phyloP scores from a whole-genome alignment of 2,113 vertebrate species.

The Alligator sinensis region DNA sequence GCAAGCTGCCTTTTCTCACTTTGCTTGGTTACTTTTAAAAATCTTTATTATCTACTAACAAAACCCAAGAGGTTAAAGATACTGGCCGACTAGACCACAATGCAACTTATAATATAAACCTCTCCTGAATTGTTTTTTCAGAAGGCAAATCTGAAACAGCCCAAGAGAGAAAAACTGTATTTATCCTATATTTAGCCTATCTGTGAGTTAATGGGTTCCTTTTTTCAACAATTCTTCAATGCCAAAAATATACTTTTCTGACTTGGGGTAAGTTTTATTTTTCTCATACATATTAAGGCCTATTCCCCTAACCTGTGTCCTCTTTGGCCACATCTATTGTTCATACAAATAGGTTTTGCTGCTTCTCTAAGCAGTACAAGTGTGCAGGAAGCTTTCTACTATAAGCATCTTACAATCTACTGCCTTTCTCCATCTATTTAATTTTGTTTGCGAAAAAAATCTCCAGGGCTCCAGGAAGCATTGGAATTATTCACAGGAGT shows the following conservation, averaged over 20 bases:
- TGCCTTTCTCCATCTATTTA: background rate
- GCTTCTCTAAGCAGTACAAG: background rate
- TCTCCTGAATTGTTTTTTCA: background rate
- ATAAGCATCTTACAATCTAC: background rate
- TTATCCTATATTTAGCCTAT: background rate
- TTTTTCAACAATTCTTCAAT: background rate
- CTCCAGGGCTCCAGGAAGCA: background rate
- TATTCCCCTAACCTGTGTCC: background rate
- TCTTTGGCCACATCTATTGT: too few relatives aligned
- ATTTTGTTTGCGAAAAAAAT: background rate
- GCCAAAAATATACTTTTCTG: background rate
- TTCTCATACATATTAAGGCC: background rate
- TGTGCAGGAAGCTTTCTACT: background rate
- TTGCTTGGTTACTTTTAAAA: background rate
- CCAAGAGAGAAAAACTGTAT: too few relatives aligned
- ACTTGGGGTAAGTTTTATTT: background rate
- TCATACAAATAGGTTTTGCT: background rate
- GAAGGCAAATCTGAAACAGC: background rate
- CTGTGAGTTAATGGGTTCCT: fast-evolving
- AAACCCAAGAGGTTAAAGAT: background rate
- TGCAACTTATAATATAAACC: background rate
- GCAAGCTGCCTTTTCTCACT: background rate
- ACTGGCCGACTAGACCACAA: background rate
- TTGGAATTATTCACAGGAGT: background rate
- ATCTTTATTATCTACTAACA: background rate